A percentile compares a stretch with the other conserved stretches of the same genome.
Conservation (phyloP, 2,113 vertebrate genomes). For the Eublepharis macularius region DNA sequence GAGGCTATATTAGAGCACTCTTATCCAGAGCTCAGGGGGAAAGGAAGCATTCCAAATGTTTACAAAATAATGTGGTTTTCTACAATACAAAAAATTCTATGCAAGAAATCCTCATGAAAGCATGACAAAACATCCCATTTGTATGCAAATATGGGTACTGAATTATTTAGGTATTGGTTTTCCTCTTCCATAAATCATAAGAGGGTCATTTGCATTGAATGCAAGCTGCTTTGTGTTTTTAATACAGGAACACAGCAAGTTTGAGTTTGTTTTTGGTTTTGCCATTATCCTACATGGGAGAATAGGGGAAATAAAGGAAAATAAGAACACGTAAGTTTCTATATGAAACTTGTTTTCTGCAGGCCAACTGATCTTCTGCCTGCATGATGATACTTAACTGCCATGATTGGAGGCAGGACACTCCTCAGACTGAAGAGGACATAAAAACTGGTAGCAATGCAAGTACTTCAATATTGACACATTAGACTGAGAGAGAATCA, state of each 20-base stretch:
- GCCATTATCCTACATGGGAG: not conserved
- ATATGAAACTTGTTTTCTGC: not conserved
- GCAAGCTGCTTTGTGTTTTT: not conserved
- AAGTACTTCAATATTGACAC: not conserved
- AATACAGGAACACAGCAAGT: not conserved
- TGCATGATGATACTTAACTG: not conserved
- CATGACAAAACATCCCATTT: not conserved
- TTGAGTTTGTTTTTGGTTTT: not conserved
- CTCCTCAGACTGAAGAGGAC: too few species aligned
- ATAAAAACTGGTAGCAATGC: too few species aligned
- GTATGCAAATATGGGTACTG: not conserved
- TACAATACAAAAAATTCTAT: not conserved
- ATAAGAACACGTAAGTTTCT: not conserved
- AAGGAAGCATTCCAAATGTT: not conserved
- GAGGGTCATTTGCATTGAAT: not conserved
- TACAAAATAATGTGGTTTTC: slow-evolving; percentile 1
- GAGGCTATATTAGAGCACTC: not conserved
- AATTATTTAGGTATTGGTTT: not conserved
- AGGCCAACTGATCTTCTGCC: not conserved
- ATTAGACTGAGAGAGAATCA: too few species aligned
- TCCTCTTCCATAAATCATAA: not conserved
- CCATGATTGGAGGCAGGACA: too few species aligned
- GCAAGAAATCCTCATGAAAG: not conserved
- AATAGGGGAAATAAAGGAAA: slow-evolving; percentile 18
- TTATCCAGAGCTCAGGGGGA: not conserved